Evolutionary conservation across 2,888 invertebrate species (phyloP).

Genomic region (Acholoe squamosa): DNA sequence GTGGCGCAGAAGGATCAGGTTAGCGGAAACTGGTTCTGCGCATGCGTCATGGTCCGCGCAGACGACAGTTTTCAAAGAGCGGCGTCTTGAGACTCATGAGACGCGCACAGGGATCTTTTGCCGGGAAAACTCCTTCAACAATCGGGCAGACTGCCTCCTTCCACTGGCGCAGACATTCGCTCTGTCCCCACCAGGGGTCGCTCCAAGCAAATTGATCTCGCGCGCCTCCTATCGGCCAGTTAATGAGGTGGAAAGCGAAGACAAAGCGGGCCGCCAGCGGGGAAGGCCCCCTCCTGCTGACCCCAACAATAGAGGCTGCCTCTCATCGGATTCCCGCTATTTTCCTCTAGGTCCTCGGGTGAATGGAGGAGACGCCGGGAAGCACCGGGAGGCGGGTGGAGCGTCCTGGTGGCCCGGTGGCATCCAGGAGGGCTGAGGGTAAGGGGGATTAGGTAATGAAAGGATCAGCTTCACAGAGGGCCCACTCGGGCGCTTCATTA

Average conservation of each 20-base stretch:
- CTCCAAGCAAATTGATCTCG: constrained; percentile 2
- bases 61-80: constrained; percentile 31
- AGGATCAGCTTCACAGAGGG: background rate
- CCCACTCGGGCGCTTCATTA: background rate
- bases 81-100: background rate
- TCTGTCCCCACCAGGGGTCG: constrained; percentile 13
- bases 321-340: constrained; percentile 29
- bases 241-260: constrained; percentile 38
- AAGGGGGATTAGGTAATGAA: constrained; percentile 16
- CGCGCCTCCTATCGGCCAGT: constrained; percentile 40
- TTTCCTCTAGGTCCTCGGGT: background rate
- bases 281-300: background rate
- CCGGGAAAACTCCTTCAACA: background rate
- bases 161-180: constrained; percentile 1
- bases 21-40: background rate
- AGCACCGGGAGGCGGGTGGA: background rate
- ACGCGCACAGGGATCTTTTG: background rate
- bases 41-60: background rate
- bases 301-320: background rate
- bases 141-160: background rate
- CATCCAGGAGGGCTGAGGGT: background rate
- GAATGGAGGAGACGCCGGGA: background rate
- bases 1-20: background rate
- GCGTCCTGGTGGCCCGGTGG: background rate
- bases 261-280: constrained; percentile 23